These are phyloP conservation scores for Engystomops pustulosus DNA, from an alignment of 2,113 vertebrate genomes.

Conservation along the genomic window DNA sequence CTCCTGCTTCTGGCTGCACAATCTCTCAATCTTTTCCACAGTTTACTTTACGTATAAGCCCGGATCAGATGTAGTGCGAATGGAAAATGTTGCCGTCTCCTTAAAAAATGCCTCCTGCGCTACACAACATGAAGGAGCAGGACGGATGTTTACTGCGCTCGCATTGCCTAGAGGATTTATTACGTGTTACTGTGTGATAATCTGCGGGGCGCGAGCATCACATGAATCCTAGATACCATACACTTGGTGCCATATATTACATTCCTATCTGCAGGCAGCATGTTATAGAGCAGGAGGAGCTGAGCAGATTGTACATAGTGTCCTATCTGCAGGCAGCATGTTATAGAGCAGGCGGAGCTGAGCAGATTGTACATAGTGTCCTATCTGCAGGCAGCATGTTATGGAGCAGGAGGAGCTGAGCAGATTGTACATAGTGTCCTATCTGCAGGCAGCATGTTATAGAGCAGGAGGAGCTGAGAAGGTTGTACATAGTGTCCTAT, in stretches of 20 bases:
- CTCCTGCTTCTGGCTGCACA: conserved; percentile 24
- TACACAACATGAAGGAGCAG: conserved; percentile 27
- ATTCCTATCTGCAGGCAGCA: no score
- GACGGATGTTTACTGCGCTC: neutral
- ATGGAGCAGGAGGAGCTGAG: no score
- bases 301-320: no score
- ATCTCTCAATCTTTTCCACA: neutral
- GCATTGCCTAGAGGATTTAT: conserved; percentile 15
- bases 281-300: no score
- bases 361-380: no score
- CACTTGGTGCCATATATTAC: neutral
- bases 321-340: no score
- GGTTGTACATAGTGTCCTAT: no score
- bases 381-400: no score
- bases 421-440: no score
- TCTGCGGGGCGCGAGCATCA: neutral
- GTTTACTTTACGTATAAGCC: conserved; percentile 39
- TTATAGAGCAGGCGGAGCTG: no score
- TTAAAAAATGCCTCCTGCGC: neutral
- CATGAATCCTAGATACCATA: conserved; percentile 15
- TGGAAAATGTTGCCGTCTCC: conserved; percentile 40
- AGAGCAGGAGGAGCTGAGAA: no score
- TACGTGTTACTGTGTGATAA: conserved; percentile 9
- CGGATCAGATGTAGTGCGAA: conserved; percentile 2
- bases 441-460: no score